Evolutionary conservation across 2,888 invertebrate species (phyloP), one percentile per base, ranked within the genome.

Genomic region (Xanthorhoe spadicearia): DNA sequence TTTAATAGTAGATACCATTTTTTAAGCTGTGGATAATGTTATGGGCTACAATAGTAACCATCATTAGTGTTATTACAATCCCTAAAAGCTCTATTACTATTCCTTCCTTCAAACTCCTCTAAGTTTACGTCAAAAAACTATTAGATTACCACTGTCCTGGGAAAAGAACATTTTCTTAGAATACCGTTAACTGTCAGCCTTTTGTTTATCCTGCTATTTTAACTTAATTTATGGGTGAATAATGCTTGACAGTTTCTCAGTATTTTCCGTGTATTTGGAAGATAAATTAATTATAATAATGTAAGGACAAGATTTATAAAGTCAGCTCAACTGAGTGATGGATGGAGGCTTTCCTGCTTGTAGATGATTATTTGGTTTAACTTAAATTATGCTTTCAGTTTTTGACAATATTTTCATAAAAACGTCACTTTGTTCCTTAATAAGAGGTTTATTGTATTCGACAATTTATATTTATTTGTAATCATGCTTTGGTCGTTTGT

Each of bases 201-300:
- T 48, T 48, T 17, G 7, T 6, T 48, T 48, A 8, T 38, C 46
- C 0, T 46, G 15, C n/a, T 15, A 17, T 48, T 6, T 48, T 1
- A 48, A 2, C 6, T 15, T 17, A 15, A 7, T 17, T 6, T 8
- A 7, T 48, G 17, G 38, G 43, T 13, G 28, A 13, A 53, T 17
- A 32, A 55, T 48, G 35, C 35, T 48, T 15, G 17, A 28, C 38
- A 49, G 55, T 50, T 48, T 49, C 19, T n/a, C 13, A 15, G 35
- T 8, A 50, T 55, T 55, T 50, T 49, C 15, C 9, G 49, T 23
- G 48, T 61, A 38, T 38, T 61, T 35, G 28, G 23, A 62, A 28
- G 62, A 56, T 62, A 56, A 50, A 62, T 62, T 56, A 62, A 51
- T 62, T 56, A 51, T 61, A 23, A 35, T 51, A 51, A 56, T 54